Conservation (phyloP, 1,140 invertebrate species). For the Achatina immaculata region DNA sequence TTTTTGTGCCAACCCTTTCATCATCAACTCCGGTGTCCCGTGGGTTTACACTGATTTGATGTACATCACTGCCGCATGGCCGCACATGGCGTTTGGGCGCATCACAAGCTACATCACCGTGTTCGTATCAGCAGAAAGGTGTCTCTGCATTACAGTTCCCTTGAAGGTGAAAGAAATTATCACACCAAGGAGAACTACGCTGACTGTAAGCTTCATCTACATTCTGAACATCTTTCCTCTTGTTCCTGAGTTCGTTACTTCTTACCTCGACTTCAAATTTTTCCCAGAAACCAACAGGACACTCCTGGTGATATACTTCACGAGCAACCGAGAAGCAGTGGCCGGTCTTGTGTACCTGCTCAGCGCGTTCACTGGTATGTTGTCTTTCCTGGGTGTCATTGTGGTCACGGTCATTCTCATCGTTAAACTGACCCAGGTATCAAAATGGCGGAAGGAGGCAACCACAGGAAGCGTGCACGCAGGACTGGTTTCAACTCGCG, state of each 20-base stretch:
- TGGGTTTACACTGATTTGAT: not conserved
- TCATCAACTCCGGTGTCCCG: not conserved
- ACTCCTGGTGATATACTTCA: not conserved
- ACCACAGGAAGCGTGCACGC: not conserved
- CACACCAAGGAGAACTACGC: not conserved
- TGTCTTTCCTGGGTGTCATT: not conserved
- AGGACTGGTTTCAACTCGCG: not conserved
- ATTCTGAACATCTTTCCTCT: not conserved
- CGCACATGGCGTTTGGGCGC: not conserved
- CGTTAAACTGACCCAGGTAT: not conserved
- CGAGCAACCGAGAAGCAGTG: not conserved
- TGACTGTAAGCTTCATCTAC: not conserved
- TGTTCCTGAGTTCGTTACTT: not conserved
- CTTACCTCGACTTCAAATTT: conserved; percentile 1
- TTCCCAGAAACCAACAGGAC: not conserved
- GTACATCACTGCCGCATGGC: not conserved
- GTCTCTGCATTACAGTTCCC: not conserved
- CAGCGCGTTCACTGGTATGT: not conserved
- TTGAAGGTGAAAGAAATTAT: conserved; percentile 14
- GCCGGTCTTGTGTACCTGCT: not conserved
- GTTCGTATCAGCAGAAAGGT: conserved; percentile 6
- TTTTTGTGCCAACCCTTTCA: not conserved
- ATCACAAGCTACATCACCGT: not conserved
- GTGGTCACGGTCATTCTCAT: not conserved
- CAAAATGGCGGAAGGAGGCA: conserved; percentile 14